Base-by-base conservation (phyloP, 23 tunicate genomes). In the Botrylloides violaceus region DNA sequence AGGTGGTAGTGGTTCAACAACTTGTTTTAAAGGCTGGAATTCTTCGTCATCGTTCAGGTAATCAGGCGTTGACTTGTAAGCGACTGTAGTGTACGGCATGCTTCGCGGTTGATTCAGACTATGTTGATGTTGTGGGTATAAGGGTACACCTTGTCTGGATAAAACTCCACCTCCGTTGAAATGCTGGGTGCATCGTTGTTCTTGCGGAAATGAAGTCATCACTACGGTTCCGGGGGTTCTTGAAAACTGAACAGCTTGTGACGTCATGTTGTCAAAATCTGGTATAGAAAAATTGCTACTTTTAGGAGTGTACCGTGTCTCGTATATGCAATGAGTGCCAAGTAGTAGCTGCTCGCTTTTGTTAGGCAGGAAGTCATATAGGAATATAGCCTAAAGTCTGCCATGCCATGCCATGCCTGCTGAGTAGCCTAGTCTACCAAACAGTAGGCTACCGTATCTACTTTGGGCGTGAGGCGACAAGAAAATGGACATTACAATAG, bases 121-220 rank as follows among this genome's bases (percentile, higher is more conserved):
- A 9, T 68, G 74, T n/a, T 38, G 56, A 19, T 39, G 74, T 29
- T 68, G 74, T 4, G 74, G 36, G 47, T 4, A 32, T 31, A 9
- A 23, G 7, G 28, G 56, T 32, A 55, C 58, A 6, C 26, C 32
- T 6, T 43, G 74, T 68, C 49, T 35, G 36, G 74, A 24, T 32
- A 43, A 24, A n/a, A 56, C 58, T 0, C 32, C 58, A 5, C 36
- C 37, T 4, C 74, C 74, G 47, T 68, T 68, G 57, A 22, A 43
- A 2, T 68, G 74, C 49, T 68, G 36, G 58, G 56, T 26, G 25
- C 74, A 19, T 20, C 37, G 29, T 6, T 68, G 56, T 19, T n/a
- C n/a, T n/a, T n/a, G n/a, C n/a, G 70, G 70, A 64, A 64, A n/a
- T n/a, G n/a, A 64, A 23, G 70, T 64, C 70, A 64, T 64, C 18